Evolutionary conservation across 1,140 invertebrate species (phyloP).

Genomic region (Temnothorax longispinosus): DNA sequence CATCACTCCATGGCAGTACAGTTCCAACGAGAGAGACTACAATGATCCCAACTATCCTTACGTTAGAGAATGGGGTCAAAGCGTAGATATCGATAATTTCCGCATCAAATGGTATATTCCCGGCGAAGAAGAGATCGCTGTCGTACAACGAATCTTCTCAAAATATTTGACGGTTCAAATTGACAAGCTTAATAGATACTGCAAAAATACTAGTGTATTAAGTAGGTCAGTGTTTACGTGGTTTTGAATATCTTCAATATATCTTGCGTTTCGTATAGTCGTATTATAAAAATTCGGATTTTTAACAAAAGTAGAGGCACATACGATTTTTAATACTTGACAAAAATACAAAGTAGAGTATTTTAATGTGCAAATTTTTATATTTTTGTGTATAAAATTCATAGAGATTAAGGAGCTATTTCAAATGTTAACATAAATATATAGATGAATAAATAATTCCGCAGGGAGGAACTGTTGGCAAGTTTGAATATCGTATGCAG

Average conservation of each 20-base stretch:
- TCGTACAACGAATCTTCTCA: slow-evolving; percentile 88
- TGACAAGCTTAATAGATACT: slow-evolving; percentile 85
- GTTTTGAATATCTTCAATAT: background rate
- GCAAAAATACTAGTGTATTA: slow-evolving; percentile 78
- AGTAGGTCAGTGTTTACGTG: slow-evolving; percentile 69
- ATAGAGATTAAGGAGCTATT: background rate
- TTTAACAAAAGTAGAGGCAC: background rate
- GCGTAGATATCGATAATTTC: slow-evolving; percentile 88
- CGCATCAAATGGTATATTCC: slow-evolving; percentile 93
- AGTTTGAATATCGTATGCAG: slow-evolving; percentile 82
- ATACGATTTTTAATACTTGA: no score
- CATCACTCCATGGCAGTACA: slow-evolving; percentile 89
- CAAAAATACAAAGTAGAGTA: background rate
- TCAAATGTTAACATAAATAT: slow-evolving; percentile 33
- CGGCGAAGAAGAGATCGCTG: slow-evolving; percentile 88
- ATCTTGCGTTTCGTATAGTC: background rate
- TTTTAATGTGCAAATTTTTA: background rate
- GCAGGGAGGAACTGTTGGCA: slow-evolving; percentile 85
- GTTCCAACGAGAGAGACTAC: slow-evolving; percentile 87
- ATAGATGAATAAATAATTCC: slow-evolving; percentile 61
- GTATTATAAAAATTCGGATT: background rate
- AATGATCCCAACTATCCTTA: slow-evolving; percentile 91
- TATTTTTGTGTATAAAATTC: background rate
- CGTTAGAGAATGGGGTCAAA: slow-evolving; percentile 93
- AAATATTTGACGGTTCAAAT: slow-evolving; percentile 88